Conservation (phyloP, 23 tunicate species). For the Styela plicata region DNA sequence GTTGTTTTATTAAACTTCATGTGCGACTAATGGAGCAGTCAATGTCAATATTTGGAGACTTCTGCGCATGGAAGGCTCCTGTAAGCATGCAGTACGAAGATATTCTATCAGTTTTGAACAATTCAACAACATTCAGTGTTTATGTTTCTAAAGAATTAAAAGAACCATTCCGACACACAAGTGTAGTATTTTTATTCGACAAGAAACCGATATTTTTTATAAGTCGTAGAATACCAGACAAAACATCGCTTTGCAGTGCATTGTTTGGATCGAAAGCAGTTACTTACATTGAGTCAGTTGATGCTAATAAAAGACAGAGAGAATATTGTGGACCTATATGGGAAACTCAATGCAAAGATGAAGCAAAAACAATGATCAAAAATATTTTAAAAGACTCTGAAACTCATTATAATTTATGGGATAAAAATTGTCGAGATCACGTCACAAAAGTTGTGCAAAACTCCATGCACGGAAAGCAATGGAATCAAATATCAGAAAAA, state of each 20-base stretch:
- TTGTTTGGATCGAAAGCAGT: slow-evolving; percentile 10
- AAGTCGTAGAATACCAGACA: slow-evolving; percentile 21
- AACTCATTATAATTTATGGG: slow-evolving; percentile 7
- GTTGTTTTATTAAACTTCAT: too few species aligned
- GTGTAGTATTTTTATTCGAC: slow-evolving; percentile 3
- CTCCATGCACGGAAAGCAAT: neutral
- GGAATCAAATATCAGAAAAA: neutral
- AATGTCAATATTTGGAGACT: neutral
- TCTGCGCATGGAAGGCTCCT: neutral
- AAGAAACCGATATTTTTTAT: neutral
- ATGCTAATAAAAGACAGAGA: neutral
- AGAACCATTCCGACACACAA: slow-evolving; percentile 19
- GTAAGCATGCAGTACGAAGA: neutral
- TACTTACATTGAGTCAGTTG: slow-evolving; percentile 1
- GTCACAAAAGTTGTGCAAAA: slow-evolving; percentile 2
- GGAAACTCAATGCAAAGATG: neutral
- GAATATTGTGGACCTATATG: slow-evolving; percentile 1
- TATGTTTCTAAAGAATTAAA: neutral
- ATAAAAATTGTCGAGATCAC: slow-evolving; percentile 19
- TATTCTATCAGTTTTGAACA: neutral
- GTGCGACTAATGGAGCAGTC: neutral
- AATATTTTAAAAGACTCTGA: neutral
- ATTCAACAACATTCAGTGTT: slow-evolving; percentile 7
- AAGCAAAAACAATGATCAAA: neutral
- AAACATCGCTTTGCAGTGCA: neutral